These are phyloP conservation scores for Solea senegalensis DNA, from an alignment of 2,113 vertebrate species.

Conservation along the genomic window DNA sequence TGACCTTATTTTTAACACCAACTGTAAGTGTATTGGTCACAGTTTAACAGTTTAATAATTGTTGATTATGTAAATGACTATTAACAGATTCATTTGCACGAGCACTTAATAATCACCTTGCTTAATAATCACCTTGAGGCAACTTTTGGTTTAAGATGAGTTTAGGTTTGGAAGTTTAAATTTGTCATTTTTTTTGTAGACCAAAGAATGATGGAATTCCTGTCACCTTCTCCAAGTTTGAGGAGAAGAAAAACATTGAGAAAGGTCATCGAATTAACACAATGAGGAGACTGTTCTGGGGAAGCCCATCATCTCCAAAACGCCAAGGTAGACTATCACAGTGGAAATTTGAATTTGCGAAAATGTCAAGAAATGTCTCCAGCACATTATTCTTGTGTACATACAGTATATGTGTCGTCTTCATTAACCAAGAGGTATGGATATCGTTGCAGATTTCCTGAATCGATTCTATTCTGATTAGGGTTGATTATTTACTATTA, in stretches of 20 bases:
- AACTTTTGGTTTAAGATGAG: background rate
- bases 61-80: background rate
- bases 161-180: background rate
- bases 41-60: background rate
- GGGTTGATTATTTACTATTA: too few species aligned
- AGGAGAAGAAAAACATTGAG: constrained; percentile 80
- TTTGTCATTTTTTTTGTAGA: constrained; percentile 42
- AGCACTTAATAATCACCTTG: too few species aligned
- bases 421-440: background rate
- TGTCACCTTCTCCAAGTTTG: constrained; percentile 77
- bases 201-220: constrained; percentile 50
- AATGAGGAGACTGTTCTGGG: constrained; percentile 80
- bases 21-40: background rate
- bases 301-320: constrained; percentile 73
- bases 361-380: too few species aligned
- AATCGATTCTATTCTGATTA: too few species aligned
- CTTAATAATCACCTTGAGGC: too few species aligned
- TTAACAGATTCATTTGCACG: too few species aligned
- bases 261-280: constrained; percentile 78
- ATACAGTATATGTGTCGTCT: background rate
- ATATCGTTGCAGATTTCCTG: too few species aligned
- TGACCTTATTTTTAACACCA: background rate
- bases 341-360: too few species aligned
- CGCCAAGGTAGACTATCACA: constrained; percentile 58
- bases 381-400: too few species aligned